Base-by-base conservation (phyloP, 2,797 vertebrate species). In the Chromobotia macracanthus region DNA sequence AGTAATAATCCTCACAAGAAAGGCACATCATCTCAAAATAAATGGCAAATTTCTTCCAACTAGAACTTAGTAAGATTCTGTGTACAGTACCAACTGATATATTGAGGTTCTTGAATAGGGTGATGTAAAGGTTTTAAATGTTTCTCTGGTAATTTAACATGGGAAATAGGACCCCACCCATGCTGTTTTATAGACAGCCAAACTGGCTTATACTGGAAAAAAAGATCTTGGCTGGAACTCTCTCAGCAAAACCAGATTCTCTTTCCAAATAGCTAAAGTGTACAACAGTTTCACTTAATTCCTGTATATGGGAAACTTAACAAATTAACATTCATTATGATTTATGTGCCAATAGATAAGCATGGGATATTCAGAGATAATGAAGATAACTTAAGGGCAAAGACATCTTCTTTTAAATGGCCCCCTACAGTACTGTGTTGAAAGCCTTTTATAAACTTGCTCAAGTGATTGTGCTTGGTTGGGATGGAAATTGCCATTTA, bases 131-230 rank as follows among this genome's bases (percentile, higher is more conserved):
- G 19, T 50, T 79, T 64, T 55, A 48, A 72, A 10, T 55, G 60
- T 38, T 75, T 75, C 65, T 69, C 71, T 78, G 35, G 72, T 75
- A 25, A 80, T 83, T 61, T 81, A 71, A 85, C 66, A 70, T 60
- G 48, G 19, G 53, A 69, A 21, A 21, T 61, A 64, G 72, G 48
- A 81, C 70, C 46, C 75, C 81, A 79, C 67, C 55, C 50, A 79
- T 67, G 76, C 66, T 75, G 69, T 66, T 81, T 77, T 74, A 80
- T 82, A 80, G 68, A 78, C 35, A 79, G 72, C 61, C 51, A 78
- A 58, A 67, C 67, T 31, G 53, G 53, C 28, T 72, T 63, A 81
- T 83, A 81, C 75, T 79, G 75, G 75, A 83, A 85, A 72, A n/a
- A 76, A 12, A 78, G 51, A 55, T 83, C 41, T 81, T 69, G 72